A percentile compares a stretch with the other conserved stretches of the same genome.
Evolutionary conservation across 2,113 vertebrate species (phyloP).

Genomic region (Paramisgurnus dabryanus): DNA sequence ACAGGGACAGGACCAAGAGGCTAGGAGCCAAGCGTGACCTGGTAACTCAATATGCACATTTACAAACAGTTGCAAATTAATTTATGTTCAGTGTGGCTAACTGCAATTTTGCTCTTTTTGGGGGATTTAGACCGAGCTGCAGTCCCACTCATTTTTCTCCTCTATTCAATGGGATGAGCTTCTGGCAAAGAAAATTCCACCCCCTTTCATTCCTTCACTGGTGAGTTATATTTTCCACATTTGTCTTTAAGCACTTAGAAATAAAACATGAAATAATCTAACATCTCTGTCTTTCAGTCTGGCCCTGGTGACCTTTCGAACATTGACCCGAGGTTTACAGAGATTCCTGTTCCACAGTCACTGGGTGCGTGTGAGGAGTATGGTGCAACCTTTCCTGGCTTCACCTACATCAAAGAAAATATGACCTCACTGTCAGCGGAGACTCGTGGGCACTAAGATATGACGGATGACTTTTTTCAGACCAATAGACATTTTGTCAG

Average conservation of each 20-base stretch:
- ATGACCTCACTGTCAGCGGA: neutral
- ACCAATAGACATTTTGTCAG: slow-evolving; percentile 19
- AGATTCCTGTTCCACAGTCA: slow-evolving; percentile 69
- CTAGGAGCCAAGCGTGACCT: slow-evolving; percentile 69
- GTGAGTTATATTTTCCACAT: slow-evolving; percentile 54
- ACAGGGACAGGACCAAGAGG: slow-evolving; percentile 68
- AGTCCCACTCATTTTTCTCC: slow-evolving; percentile 73
- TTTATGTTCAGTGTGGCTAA: neutral
- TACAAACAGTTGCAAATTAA: neutral
- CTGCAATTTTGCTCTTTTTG: slow-evolving; percentile 1
- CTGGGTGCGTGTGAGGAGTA: slow-evolving; percentile 58
- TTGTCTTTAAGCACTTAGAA: neutral
- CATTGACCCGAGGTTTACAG: slow-evolving; percentile 75
- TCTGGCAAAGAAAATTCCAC: slow-evolving; percentile 68
- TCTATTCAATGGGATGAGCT: slow-evolving; percentile 75
- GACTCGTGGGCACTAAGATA: slow-evolving; percentile 50
- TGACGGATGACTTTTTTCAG: neutral
- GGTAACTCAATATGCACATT: slow-evolving; percentile 61
- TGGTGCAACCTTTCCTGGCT: slow-evolving; percentile 67
- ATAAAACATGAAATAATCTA: too few relatives aligned
- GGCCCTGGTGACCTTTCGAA: slow-evolving; percentile 75
- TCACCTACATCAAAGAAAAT: slow-evolving; percentile 68
- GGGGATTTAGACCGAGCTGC: slow-evolving; percentile 68
- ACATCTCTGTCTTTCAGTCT: slow-evolving; percentile 56
- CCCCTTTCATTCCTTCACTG: slow-evolving; percentile 75